Conservation (phyloP, 2,113 vertebrate genomes). For the Leptocoma aspasia region DNA sequence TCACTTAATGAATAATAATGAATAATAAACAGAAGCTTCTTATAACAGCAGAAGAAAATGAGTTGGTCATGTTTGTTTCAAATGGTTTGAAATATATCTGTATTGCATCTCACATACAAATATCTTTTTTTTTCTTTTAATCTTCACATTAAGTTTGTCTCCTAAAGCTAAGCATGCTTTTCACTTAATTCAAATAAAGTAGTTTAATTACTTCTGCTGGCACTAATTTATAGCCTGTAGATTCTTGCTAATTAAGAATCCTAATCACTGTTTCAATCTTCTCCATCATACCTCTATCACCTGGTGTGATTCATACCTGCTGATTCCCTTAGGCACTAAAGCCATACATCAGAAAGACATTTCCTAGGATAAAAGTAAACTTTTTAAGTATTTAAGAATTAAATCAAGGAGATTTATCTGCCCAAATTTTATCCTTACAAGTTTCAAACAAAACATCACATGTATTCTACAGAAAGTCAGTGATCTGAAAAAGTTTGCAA, state of each 20-base stretch:
- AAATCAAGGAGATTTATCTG: not conserved
- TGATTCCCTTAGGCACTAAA: slow-evolving; percentile 11
- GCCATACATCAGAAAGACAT: slow-evolving; percentile 41
- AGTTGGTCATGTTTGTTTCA: not conserved
- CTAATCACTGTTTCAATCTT: slow-evolving; percentile 56
- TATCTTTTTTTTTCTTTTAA: not conserved
- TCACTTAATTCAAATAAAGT: slow-evolving; percentile 12
- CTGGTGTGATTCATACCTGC: slow-evolving; percentile 42
- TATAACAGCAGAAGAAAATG: not conserved
- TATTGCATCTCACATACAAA: not conserved
- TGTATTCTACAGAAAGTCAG: not conserved
- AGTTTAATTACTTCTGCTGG: slow-evolving; percentile 31
- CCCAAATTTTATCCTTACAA: not conserved
- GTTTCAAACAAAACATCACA: not conserved
- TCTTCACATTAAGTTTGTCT: not conserved
- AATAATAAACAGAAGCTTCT: not conserved
- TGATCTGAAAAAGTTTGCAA: not conserved
- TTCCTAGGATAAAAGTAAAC: slow-evolving; percentile 14
- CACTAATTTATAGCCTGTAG: slow-evolving; percentile 57
- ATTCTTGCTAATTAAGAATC: slow-evolving; percentile 47
- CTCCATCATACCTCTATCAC: slow-evolving; percentile 18
- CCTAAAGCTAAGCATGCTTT: not conserved
- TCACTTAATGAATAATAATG: not conserved
- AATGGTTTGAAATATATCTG: not conserved
- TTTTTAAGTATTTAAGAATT: not conserved